Conservation (phyloP, 2,797 vertebrate genomes). For the Spondyliosoma cantharus region DNA sequence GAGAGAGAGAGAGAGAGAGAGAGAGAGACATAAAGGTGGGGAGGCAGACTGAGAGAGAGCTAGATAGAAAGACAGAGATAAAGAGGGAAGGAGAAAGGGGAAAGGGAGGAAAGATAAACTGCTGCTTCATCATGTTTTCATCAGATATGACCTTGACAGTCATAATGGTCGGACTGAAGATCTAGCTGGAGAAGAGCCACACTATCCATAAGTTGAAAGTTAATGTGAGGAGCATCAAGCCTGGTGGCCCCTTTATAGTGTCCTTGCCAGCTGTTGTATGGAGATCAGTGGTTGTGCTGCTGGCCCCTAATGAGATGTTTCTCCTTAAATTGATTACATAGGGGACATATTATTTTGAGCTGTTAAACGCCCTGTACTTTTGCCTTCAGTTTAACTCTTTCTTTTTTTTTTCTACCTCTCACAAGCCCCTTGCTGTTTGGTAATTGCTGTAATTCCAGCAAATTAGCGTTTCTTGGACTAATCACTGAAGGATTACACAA, state of each 20-base stretch:
- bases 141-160: conserved; percentile 86
- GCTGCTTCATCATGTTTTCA: conserved; percentile 86
- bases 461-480: conserved; percentile 46
- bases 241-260: conserved; percentile 60
- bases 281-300: conserved; percentile 53
- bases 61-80: conserved; percentile 2
- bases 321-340: conserved; percentile 76
- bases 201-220: conserved; percentile 81
- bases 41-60: conserved; percentile 4
- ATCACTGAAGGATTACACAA: conserved; percentile 53
- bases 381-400: conserved; percentile 61
- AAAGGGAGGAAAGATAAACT: conserved; percentile 72
- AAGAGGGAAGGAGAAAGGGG: background rate
- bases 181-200: conserved; percentile 83
- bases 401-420: conserved; percentile 47
- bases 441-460: conserved; percentile 65
- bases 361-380: conserved; percentile 66
- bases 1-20: conserved; percentile 7
- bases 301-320: conserved; percentile 70
- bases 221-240: conserved; percentile 80
- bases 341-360: conserved; percentile 64
- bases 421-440: conserved; percentile 51
- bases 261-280: conserved; percentile 77
- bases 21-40: conserved; percentile 4
- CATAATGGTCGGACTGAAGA: conserved; percentile 62